Evolutionary conservation across 2,797 vertebrate genomes (phyloP).

Genomic region (Anguilla obscura): DNA sequence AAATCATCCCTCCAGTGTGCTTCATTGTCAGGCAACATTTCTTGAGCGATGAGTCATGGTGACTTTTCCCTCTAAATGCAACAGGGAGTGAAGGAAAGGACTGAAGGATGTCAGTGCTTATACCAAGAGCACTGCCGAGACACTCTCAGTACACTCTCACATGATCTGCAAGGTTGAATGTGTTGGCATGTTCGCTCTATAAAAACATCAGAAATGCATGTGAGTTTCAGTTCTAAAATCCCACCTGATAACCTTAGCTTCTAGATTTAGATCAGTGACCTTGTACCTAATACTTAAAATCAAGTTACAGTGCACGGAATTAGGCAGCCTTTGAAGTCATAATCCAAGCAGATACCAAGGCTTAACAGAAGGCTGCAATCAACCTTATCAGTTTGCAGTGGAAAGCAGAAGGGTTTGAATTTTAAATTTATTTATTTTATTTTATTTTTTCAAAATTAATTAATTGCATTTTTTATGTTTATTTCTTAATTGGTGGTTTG

Average conservation of each 20-base stretch:
- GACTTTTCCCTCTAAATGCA: background rate
- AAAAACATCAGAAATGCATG: background rate
- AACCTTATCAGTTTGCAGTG: slow-evolving; percentile 37
- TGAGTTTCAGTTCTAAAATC: background rate
- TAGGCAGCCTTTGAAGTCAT: background rate
- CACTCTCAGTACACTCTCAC: background rate
- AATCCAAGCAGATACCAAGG: slow-evolving; percentile 19
- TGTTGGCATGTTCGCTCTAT: background rate
- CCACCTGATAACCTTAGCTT: background rate
- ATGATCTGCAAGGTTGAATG: background rate
- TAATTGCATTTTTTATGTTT: background rate
- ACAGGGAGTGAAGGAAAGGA: background rate
- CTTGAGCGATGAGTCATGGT: background rate
- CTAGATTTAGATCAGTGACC: background rate
- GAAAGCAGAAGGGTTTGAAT: background rate
- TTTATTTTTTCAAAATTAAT: background rate
- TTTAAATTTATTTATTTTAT: background rate
- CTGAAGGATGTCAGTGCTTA: background rate
- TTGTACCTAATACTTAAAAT: slow-evolving; percentile 6
- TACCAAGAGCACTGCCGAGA: background rate
- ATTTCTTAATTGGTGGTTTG: no score
- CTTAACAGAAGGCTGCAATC: slow-evolving; percentile 18
- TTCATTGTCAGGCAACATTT: slow-evolving; percentile 1
- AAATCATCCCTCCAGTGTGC: background rate
- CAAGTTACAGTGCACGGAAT: background rate